phyloP scores from a whole-genome alignment of 2,888 invertebrate genomes.

The Suillia variegata region DNA sequence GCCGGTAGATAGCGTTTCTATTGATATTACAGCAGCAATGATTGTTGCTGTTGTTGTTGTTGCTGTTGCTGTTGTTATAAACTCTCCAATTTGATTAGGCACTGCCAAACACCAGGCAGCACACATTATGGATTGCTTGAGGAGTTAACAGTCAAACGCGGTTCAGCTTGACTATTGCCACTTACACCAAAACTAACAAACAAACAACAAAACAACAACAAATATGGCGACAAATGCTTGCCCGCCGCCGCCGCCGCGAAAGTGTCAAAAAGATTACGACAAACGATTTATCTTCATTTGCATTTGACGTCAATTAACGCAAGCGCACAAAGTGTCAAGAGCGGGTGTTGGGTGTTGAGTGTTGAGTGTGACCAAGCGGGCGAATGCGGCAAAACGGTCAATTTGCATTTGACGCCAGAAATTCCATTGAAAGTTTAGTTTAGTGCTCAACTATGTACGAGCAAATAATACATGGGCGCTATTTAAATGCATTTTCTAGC shows the following conservation, averaged over 20 bases:
- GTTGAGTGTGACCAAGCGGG: too few relatives aligned
- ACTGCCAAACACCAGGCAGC: too few relatives aligned
- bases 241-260: slow-evolving; percentile 22
- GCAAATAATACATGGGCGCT: too few relatives aligned
- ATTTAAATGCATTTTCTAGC: too few relatives aligned
- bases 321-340: slow-evolving; percentile 21
- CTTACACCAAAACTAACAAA: too few relatives aligned
- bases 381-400: too few relatives aligned
- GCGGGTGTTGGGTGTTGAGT: not conserved
- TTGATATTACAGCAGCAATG: not conserved
- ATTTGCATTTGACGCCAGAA: too few relatives aligned
- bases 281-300: slow-evolving; percentile 56
- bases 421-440: too few relatives aligned
- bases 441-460: too few relatives aligned
- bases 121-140: not conserved
- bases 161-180: too few relatives aligned
- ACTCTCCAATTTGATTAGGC: too few relatives aligned
- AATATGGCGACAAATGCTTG: too few relatives aligned
- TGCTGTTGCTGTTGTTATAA: not conserved
- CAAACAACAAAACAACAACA: not conserved
- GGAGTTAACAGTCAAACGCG: not conserved
- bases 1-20: not conserved
- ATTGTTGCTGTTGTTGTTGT: not conserved
- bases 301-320: slow-evolving; percentile 46
- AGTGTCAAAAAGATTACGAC: slow-evolving; percentile 52